Evolutionary conservation across 2,113 vertebrate species (phyloP), one percentile per base, ranked within the genome.

Genomic region (Gadus macrocephalus): DNA sequence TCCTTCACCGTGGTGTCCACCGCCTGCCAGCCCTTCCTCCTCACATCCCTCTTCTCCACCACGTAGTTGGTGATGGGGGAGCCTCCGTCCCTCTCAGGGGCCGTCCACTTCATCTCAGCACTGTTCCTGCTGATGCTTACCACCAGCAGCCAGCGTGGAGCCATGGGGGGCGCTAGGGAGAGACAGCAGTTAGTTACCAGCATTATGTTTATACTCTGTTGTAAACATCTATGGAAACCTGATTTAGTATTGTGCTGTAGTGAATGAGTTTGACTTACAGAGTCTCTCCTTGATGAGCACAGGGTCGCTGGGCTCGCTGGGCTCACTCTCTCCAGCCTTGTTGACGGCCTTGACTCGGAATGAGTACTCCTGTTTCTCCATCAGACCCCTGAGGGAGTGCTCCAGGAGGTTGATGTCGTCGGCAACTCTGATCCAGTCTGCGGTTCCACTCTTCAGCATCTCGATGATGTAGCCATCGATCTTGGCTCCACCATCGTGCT

Each of bases 1-100:
- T 99, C 97, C 81, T 98, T 99, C 17, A 98, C 93, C 0, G 97
- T 99, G 20, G 97, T 99, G 81, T 99, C 97, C 38, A 99, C 97
- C 0, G 92, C 89, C 78, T 99, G 97, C 97, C 97, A 99, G 80
- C 95, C 96, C 88, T 98, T 98, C 53, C 97, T 91, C 25, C 94
- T 92, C 55, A 95, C 96, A 0, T 98, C 97, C 82, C 97, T 94
- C 88, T 98, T 99, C 86, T 92, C 91, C 77, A 99, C 93, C 56
- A 99, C 95, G 53, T 99, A 99, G 88, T 98, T 99, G 84, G 94
- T 98, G 88, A 99, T 92, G 66, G 90, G 93, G 0, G 97, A 96
- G 64, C 97, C 97, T 2, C 97, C 97, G 15, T 98, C 94, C 35
- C 94, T 95, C 80, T 99, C 96, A 1, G 97, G 97, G 19, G 72